Percentiles rank a stretch among this genome's conserved stretches.
Conservation (phyloP, 2,888 invertebrate species). For the Agonopterix alstromeriana region DNA sequence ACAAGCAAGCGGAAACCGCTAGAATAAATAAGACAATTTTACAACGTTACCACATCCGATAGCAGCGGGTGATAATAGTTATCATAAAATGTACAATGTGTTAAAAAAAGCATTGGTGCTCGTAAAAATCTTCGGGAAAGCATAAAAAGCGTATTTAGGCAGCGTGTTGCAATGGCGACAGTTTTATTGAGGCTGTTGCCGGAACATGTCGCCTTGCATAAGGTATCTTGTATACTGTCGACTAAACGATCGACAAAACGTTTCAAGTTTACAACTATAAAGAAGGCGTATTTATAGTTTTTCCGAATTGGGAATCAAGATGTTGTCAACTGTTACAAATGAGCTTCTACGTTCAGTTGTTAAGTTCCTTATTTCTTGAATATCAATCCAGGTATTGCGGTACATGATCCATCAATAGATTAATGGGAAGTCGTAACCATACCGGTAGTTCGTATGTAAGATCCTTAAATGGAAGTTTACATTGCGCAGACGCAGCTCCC, state of each 20-base stretch:
- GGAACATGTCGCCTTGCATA: conserved; percentile 23
- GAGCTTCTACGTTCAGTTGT: too few relatives aligned
- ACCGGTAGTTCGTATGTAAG: background rate
- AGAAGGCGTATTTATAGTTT: background rate
- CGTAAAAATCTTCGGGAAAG: conserved; percentile 37
- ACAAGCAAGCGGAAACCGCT: conserved; percentile 38
- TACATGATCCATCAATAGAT: too few relatives aligned
- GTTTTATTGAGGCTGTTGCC: conserved; percentile 46
- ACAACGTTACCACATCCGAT: conserved; percentile 55
- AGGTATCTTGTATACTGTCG: background rate
- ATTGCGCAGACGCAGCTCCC: conserved; percentile 20
- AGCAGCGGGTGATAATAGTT: conserved; percentile 47
- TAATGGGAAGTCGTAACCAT: too few relatives aligned
- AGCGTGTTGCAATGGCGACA: conserved; percentile 50
- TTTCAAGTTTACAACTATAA: background rate
- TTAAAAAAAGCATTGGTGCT: conserved; percentile 38
- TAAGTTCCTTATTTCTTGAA: too few relatives aligned
- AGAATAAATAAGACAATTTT: conserved; percentile 53
- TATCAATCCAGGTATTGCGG: too few relatives aligned
- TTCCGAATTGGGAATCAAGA: too few relatives aligned
- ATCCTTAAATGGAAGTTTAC: conserved; percentile 21
- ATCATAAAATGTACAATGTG: conserved; percentile 47
- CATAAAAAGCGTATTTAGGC: conserved; percentile 39
- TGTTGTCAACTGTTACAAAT: too few relatives aligned
- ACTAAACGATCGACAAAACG: background rate